Evolutionary conservation across 2,888 invertebrate genomes (phyloP), one percentile per base, ranked within the genome.

Genomic region (Tinea trinotella): DNA sequence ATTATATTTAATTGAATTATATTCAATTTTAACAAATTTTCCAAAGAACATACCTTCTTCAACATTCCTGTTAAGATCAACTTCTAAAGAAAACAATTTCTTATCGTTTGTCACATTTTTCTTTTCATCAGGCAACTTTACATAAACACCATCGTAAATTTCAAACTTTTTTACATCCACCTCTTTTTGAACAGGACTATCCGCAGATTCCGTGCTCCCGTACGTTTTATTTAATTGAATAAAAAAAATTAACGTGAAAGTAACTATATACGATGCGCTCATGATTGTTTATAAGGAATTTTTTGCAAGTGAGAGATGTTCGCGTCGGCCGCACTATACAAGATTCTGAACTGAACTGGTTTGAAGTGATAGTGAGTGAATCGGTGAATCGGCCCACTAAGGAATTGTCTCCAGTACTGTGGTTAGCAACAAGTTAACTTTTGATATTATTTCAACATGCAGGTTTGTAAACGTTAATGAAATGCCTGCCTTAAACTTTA

Each of bases 81-180:
- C 59, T 66, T 83, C 74, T 24, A 85, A 64, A 2, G 84, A 78
- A 24, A 83, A 55, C 54, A 81, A 9, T 60, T 64, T 58, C 1
- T 22, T 50, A 12, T 50, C 15, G 7, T 9, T n/a, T 2, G 71
- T 68, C 40, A 19, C 52, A 54, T 62, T 64, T 56, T 71, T 70
- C 52, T 62, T 67, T 22, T 64, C 61, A 13, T 61, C 60, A 1
- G 84, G 83, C 15, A 84, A 61, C 53, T 68, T 68, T 59, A 81
- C 60, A 52, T 66, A 65, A 49, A 85, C 70, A 59, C 81, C 83
- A 52, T 81, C 74, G 35, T 65, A 71, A 5, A 83, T 56, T 65
- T 84, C 71, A 18, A 82, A 58, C 62, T 68, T 75, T 58, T 67
- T 62, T 17, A 62, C 59, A 30, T 64, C 67, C n/a, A 18, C 7